These are phyloP conservation scores for Chiridota heheva DNA, from an alignment of 35 echinoderm and acorn worm species.

Conservation along the genomic window DNA sequence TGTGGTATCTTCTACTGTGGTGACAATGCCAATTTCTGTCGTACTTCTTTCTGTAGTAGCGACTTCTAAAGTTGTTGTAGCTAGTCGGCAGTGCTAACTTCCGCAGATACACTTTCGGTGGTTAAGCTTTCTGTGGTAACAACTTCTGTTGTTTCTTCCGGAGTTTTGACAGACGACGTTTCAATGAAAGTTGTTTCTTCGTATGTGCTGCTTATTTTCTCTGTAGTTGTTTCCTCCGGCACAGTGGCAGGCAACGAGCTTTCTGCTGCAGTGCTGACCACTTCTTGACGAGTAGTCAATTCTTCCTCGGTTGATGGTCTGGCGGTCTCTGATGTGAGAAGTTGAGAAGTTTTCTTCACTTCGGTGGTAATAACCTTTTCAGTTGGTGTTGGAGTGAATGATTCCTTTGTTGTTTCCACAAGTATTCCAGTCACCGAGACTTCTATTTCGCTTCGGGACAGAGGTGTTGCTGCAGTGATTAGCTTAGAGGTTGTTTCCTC, in stretches of 20 bases:
- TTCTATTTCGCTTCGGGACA: background rate
- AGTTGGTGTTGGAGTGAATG: background rate
- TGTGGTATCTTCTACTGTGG: background rate
- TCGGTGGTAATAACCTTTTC: conserved; percentile 2
- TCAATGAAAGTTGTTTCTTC: background rate
- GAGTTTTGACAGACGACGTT: background rate
- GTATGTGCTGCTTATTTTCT: background rate
- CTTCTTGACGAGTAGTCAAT: too few relatives aligned
- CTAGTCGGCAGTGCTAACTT: background rate
- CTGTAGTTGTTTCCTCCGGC: background rate
- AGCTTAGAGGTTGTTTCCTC: background rate
- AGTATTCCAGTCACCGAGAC: background rate
- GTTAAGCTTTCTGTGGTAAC: background rate
- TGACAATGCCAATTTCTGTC: background rate
- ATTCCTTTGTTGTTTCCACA: background rate
- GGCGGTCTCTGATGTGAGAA: background rate
- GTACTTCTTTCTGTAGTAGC: background rate
- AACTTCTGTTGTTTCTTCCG: background rate
- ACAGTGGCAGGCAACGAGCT: background rate
- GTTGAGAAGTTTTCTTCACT: background rate
- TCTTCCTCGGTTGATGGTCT: background rate
- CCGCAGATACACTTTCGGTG: background rate
- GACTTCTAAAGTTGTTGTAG: too few relatives aligned
- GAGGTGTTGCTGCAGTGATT: background rate
- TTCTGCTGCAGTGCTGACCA: conserved; percentile 5